Evolutionary conservation across 2,113 vertebrate species (phyloP), one percentile per base, ranked within the genome.

Genomic region (Ammospiza caudacuta): DNA sequence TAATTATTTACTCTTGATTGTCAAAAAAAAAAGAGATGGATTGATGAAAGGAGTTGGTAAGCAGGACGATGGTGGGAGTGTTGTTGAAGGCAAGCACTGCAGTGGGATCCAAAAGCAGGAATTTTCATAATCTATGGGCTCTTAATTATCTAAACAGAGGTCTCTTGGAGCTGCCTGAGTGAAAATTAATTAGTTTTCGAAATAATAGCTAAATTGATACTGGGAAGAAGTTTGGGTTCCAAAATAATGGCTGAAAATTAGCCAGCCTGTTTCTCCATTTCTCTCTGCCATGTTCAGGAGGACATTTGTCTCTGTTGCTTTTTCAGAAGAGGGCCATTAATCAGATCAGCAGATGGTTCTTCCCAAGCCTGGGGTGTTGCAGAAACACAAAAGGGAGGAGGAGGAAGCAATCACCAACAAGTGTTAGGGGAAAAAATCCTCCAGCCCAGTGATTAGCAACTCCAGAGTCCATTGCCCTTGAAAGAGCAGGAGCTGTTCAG

Each of bases 151-250:
- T 97, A 97, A 98, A 97, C 97, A 94, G 52, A 24, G 97, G 96
- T 96, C 97, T 94, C 95, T 92, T 20, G 33, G 95, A 97, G 90
- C 96, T 97, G 97, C 97, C 96, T 83, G 88, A 97, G 96, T 95
- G 94, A 97, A 97, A 97, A 98, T 98, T 98, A 98, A 98, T 98
- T 98, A 97, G 95, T 97, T 97, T 97, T 96, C 96, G 89, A 97
- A 98, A 97, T 97, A 98, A 97, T 95, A 97, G 97, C 96, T 98
- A 97, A 96, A 97, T 96, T 97, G 97, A 97, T 97, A 95, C 61
- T 24, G 88, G 67, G 86, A 97, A 96, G 90, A 92, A 96, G 81
- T 88, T 92, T 76, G 93, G 90, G 86, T 94, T 95, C 93, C 85
- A 93, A 97, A 97, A 94, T 96, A 97, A 97, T 87, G 83, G 97